phyloP scores from a whole-genome alignment of 2,797 vertebrate species.

The Ctenochaetus hawaiiensis region DNA sequence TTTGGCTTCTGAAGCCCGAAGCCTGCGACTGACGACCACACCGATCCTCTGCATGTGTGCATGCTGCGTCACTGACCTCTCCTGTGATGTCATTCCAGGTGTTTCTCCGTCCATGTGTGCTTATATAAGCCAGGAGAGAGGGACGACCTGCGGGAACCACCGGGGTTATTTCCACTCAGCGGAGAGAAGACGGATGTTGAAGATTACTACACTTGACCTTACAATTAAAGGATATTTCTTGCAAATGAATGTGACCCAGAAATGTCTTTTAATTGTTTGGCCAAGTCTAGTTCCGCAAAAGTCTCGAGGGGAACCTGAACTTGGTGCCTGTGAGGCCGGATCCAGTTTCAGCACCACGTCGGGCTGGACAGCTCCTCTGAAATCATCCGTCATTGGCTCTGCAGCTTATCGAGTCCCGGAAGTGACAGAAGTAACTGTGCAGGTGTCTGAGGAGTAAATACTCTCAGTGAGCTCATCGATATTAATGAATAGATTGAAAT shows the following conservation, averaged over 20 bases:
- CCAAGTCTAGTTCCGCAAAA: conserved; percentile 74
- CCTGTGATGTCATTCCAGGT: conserved; percentile 54
- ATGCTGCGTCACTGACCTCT: conserved; percentile 46
- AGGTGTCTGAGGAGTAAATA: background rate
- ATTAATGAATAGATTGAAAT: background rate
- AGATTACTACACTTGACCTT: conserved; percentile 81
- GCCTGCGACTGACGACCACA: background rate
- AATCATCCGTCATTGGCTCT: background rate
- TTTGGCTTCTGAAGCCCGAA: background rate
- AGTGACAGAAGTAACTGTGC: background rate
- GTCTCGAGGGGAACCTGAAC: background rate
- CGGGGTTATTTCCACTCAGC: background rate
- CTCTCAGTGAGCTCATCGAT: background rate
- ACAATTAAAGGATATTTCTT: conserved; percentile 92
- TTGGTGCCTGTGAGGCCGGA: conserved; percentile 24
- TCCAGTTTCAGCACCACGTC: conserved; percentile 68
- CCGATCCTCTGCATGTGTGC: background rate
- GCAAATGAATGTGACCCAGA: conserved; percentile 75
- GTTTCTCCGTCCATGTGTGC: background rate
- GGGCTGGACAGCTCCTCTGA: conserved; percentile 67
- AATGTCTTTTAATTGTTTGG: conserved; percentile 89
- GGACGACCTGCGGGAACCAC: background rate
- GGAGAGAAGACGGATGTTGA: background rate
- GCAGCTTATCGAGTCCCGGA: background rate
- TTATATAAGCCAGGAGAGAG: background rate